phyloP scores from a whole-genome alignment of 1,140 invertebrate species.

The Atta texana region DNA sequence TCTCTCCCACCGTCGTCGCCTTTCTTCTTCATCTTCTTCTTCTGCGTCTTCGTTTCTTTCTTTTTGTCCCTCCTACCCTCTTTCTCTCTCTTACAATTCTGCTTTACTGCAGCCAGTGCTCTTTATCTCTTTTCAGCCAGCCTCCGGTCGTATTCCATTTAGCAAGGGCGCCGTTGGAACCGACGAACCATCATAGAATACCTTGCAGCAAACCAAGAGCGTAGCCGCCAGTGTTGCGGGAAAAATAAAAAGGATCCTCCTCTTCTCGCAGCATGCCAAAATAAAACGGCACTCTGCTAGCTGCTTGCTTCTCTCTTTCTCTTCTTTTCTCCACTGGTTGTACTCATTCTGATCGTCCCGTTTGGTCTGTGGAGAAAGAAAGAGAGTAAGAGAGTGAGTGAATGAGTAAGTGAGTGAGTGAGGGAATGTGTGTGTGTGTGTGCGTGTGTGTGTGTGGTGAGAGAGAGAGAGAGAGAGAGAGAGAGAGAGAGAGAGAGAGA shows the following conservation, averaged over 20 bases:
- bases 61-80: not conserved
- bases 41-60: slow-evolving; percentile 4
- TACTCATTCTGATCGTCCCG: slow-evolving; percentile 55
- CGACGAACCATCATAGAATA: slow-evolving; percentile 83
- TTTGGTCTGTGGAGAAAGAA: slow-evolving; percentile 43
- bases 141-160: slow-evolving; percentile 82
- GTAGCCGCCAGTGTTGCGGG: slow-evolving; percentile 72
- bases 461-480: not conserved
- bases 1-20: slow-evolving; percentile 45
- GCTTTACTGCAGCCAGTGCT: slow-evolving; percentile 26
- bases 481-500: not conserved
- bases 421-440: not conserved
- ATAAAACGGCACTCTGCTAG: slow-evolving; percentile 79
- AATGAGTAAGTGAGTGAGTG: not conserved
- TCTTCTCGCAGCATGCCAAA: slow-evolving; percentile 78
- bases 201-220: slow-evolving; percentile 76
- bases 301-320: slow-evolving; percentile 48
- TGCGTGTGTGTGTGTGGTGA: not conserved
- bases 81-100: not conserved
- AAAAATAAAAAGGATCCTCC: slow-evolving; percentile 80
- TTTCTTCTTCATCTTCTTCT: not conserved
- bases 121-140: slow-evolving; percentile 53
- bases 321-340: not conserved
- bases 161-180: slow-evolving; percentile 81
- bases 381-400: slow-evolving; percentile 18